A percentile compares a stretch with the other conserved stretches of the same genome.
Evolutionary conservation across 2,888 invertebrate genomes (phyloP).

Genomic region (Adela reaumurella): DNA sequence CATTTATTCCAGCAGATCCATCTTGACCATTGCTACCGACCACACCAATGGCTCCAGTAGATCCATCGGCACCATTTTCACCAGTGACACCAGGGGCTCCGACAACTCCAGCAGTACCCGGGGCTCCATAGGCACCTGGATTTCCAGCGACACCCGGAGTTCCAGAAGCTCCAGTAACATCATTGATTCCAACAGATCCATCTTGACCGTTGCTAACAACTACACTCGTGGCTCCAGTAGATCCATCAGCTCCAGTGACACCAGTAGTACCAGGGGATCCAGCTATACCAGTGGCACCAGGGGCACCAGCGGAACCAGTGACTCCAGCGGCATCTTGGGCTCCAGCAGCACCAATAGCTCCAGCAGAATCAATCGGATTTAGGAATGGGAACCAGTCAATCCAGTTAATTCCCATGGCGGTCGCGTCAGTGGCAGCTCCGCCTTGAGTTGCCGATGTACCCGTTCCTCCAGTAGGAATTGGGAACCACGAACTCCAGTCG

Average conservation of each 20-base stretch:
- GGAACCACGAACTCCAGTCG: too few species aligned
- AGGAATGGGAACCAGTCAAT: too few species aligned
- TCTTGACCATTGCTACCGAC: constrained; percentile 12
- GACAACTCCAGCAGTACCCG: background rate
- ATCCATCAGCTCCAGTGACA: constrained; percentile 8
- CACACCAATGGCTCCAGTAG: constrained; percentile 15
- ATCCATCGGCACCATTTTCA: constrained; percentile 2
- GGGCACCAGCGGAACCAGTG: background rate
- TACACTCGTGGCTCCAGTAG: constrained; percentile 8
- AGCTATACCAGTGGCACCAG: background rate
- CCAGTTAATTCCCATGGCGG: too few species aligned
- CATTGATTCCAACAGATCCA: too few species aligned
- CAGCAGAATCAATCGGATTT: constrained; percentile 2
- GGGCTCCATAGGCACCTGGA: constrained; percentile 21
- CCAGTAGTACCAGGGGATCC: constrained; percentile 17
- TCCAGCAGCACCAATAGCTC: background rate
- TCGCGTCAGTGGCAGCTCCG: too few species aligned
- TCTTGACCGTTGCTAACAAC: too few species aligned
- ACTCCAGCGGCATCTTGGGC: background rate
- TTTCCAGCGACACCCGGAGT: constrained; percentile 11
- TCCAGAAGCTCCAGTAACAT: background rate
- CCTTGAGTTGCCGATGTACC: too few species aligned
- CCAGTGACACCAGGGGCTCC: background rate
- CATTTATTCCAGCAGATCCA: background rate
- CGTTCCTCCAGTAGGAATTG: too few species aligned